These are phyloP conservation scores for Fopius arisanus DNA, from an alignment of 1,140 invertebrate species.

Conservation along the genomic window DNA sequence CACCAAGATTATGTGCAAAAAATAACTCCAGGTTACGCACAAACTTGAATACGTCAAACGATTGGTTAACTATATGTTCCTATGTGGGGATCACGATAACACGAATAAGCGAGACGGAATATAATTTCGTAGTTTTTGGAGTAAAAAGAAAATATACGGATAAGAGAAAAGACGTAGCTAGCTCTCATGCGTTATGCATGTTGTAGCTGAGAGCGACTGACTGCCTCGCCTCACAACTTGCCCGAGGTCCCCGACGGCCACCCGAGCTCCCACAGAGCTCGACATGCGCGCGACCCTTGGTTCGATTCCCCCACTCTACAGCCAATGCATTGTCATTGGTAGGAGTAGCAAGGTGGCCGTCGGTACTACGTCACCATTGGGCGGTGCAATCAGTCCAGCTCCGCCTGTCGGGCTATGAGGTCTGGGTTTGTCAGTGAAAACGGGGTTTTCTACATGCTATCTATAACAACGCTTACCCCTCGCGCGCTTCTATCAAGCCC, in stretches of 20 bases:
- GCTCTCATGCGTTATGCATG: constrained; percentile 70
- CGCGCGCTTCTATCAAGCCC: constrained; percentile 33
- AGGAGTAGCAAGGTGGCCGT: constrained; percentile 60
- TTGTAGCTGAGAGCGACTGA: constrained; percentile 66
- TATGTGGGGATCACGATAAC: background rate
- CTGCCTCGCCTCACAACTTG: constrained; percentile 63
- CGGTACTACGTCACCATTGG: constrained; percentile 58
- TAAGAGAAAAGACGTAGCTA: constrained; percentile 51
- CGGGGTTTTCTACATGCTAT: constrained; percentile 21
- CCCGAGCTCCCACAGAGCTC: constrained; percentile 38
- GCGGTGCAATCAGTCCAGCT: constrained; percentile 43
- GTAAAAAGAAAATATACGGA: constrained; percentile 32
- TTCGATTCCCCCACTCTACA: constrained; percentile 44
- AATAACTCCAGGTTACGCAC: background rate
- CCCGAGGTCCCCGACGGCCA: constrained; percentile 56
- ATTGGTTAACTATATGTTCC: background rate
- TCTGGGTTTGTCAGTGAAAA: constrained; percentile 47
- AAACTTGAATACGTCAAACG: background rate
- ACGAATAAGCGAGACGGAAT: background rate
- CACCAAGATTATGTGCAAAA: background rate
- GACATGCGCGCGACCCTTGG: constrained; percentile 56
- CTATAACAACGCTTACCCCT: constrained; percentile 26
- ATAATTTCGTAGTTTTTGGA: constrained; percentile 10
- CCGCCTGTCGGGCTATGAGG: constrained; percentile 43
- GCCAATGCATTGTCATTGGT: constrained; percentile 45